phyloP scores from a whole-genome alignment of 2,888 invertebrate species.

The Stenolophus ochropezus region DNA sequence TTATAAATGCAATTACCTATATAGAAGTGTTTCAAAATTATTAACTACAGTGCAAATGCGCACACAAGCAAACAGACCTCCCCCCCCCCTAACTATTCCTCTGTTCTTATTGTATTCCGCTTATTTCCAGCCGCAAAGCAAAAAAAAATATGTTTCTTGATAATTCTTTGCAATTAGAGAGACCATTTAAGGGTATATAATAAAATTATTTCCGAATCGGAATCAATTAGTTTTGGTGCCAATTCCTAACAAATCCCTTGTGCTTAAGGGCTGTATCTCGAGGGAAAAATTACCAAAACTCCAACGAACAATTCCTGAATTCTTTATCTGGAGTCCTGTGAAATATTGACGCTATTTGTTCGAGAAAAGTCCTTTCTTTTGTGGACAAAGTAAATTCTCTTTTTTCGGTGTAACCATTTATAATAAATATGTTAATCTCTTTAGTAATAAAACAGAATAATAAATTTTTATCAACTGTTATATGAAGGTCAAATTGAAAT shows the following conservation, averaged over 20 bases:
- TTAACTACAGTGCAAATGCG: no score
- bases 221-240: not conserved
- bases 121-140: no score
- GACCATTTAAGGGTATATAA: no score
- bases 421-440: not conserved
- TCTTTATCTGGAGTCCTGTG: slow-evolving; percentile 18
- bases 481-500: not conserved
- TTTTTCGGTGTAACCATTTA: not conserved
- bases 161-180: no score
- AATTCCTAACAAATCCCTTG: not conserved
- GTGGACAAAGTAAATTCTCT: not conserved
- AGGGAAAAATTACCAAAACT: slow-evolving; percentile 26
- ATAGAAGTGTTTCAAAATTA: no score
- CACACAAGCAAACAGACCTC: no score
- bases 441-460: not conserved
- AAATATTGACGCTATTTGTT: slow-evolving; percentile 40
- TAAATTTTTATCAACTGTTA: not conserved
- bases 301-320: slow-evolving; percentile 26
- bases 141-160: no score
- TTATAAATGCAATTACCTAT: no score
- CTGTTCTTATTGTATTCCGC: no score
- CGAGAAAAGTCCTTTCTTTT: not conserved
- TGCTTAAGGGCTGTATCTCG: not conserved
- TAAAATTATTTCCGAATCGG: no score
- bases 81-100: no score